Evolutionary conservation across 2,113 vertebrate species (phyloP), one percentile per base, ranked within the genome.

Genomic region (Ophiodon elongatus): DNA sequence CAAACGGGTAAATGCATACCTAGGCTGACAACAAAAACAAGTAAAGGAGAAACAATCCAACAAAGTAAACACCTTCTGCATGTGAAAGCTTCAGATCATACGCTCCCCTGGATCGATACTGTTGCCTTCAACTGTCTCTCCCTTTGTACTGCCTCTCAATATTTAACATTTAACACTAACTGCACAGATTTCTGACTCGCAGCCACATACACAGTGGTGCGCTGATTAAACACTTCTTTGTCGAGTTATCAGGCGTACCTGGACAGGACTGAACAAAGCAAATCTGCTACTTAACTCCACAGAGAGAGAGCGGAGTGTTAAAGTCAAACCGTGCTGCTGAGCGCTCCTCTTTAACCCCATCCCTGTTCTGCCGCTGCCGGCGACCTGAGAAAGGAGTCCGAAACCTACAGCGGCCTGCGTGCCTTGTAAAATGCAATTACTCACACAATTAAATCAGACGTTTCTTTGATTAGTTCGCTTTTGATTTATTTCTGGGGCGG

Each of bases 381-480:
- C 35, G 66, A 73, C 82, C 85, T 45, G 76, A 39, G 56, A 84
- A 50, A 45, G 60, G 74, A 84, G 68, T 81, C 76, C 11, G 60
- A 88, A 88, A 93, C 19, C 86, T 84, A 70, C 85, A 75, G 87
- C 72, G 39, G 73, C 76, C 84, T 47, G 63, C 74, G 14, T 3
- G 74, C 63, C 87, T 85, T 80, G 87, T 81, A 85, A 86, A 93
- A 94, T 50, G 76, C 85, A 91, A 94, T 92, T 94, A 95, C 92
- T 93, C 82, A 89, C 83, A 90, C 90, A 94, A 95, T 95, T 94
- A 93, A 93, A 93, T 89, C 85, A 81, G 91, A 91, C 84, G 35
- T 88, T 92, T 91, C 89, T 94, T 91, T 94, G 90, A 94, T 95
- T 95, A 88, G 85, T 77, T 83, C 67, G n/a, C 57, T 87, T 93